Percentiles rank a stretch among this genome's conserved stretches.
phyloP scores from a whole-genome alignment of 2,113 vertebrate species.

The Channa maculata region DNA sequence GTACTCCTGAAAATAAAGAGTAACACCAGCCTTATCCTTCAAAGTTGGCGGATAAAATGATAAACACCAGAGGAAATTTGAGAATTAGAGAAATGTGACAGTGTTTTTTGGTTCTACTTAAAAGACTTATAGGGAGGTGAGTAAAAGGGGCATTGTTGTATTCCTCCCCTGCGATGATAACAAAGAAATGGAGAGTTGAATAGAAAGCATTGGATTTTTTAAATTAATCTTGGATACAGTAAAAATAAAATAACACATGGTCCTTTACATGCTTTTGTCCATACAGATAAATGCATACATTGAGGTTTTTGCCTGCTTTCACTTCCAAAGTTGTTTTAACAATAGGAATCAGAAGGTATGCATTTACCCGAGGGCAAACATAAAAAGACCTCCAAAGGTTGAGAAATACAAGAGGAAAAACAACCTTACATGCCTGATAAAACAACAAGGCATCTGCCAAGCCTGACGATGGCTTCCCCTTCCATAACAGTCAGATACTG shows the following conservation, averaged over 20 bases:
- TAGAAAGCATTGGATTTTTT: not conserved
- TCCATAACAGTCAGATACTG: slow-evolving; percentile 2
- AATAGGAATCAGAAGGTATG: slow-evolving; percentile 31
- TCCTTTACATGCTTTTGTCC: not conserved
- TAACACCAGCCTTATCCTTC: not conserved
- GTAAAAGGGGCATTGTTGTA: not conserved
- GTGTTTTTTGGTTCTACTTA: not conserved
- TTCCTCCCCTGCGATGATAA: not conserved
- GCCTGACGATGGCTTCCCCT: slow-evolving; percentile 11
- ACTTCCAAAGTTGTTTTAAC: slow-evolving; percentile 11
- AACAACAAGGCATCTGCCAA: slow-evolving; percentile 2
- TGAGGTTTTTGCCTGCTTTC: not conserved
- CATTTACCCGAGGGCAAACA: slow-evolving; percentile 35
- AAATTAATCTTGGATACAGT: not conserved
- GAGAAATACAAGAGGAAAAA: slow-evolving; percentile 31
- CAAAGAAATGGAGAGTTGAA: not conserved
- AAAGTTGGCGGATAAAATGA: not conserved
- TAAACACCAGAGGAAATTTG: not conserved
- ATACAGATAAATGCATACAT: slow-evolving; percentile 7
- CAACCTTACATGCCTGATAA: slow-evolving; percentile 18
- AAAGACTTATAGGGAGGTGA: not conserved
- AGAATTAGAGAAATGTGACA: not conserved
- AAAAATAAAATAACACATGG: not conserved
- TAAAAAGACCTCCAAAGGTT: slow-evolving; percentile 23
- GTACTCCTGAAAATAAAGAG: not conserved